Evolutionary conservation across 2,797 vertebrate species (phyloP), one percentile per base, ranked within the genome.

Genomic region (Danio jaintianensis): DNA sequence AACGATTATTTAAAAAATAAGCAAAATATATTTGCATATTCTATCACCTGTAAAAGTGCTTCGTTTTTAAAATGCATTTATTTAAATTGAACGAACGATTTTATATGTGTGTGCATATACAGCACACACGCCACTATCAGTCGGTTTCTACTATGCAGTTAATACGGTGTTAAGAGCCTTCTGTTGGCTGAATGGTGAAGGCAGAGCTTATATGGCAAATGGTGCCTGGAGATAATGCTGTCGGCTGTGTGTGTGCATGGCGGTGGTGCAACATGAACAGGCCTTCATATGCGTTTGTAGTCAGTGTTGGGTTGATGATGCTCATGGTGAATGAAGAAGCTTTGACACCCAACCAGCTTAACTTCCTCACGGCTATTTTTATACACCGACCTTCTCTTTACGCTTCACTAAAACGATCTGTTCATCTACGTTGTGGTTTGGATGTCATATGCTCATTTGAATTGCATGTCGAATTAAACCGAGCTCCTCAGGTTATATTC

Each of bases 311-410:
- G 11, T n/a, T 18, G 70, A 55, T 58, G 66, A 55, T 58, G 66
- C 56, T 42, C 55, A n/a, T 55, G 58, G 1, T 40, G 66, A 71
- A 77, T 52, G 38, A 15, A 79, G 18, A 69, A 29, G 50, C 22
- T 67, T 64, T 81, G 69, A 71, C 77, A 86, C 77, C 55, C 45
- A 62, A 70, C 43, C 71, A 84, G 82, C 82, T 75, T 36, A 78
- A 83, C 81, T 77, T 75, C 62, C 72, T 82, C 71, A 75, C 80
- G 69, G 83, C 83, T 75, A 86, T 88, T 86, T 86, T 87, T 75
- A 82, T 85, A 84, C 43, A 47, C 52, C 75, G 68, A 62, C 56
- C 64, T 29, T 50, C 55, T 45, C 42, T 50, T 56, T 68, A 29
- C 47, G 76, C 76, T 9, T 61, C 56, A 48, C 4, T 78, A 52